These are phyloP conservation scores for Monochamus saltuarius DNA, from an alignment of 1,140 invertebrate species.

Conservation along the genomic window DNA sequence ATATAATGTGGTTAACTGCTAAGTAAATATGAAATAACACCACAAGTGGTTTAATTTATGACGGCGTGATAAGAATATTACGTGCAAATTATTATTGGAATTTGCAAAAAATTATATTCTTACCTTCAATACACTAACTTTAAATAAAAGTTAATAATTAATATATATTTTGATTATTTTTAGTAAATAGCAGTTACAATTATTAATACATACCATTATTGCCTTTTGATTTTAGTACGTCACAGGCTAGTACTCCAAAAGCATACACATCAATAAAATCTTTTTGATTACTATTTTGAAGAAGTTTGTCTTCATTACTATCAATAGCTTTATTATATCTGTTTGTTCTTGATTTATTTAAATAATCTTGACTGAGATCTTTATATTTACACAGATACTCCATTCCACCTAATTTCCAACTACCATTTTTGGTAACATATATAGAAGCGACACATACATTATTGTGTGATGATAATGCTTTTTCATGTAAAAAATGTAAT, in stretches of 20 bases:
- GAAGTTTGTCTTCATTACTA: constrained; percentile 64
- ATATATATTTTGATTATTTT: too few species aligned
- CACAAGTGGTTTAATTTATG: too few species aligned
- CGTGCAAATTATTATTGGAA: too few species aligned
- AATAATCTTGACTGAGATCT: constrained; percentile 65
- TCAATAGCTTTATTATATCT: constrained; percentile 67
- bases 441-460: constrained; percentile 78
- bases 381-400: constrained; percentile 73
- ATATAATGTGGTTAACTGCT: too few species aligned
- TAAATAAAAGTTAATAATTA: too few species aligned
- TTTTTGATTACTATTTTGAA: constrained; percentile 52
- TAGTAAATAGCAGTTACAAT: constrained; percentile 7
- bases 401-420: constrained; percentile 80
- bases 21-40: too few species aligned
- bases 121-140: too few species aligned
- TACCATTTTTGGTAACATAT: constrained; percentile 76
- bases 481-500: constrained; percentile 77
- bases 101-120: too few species aligned
- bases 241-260: constrained; percentile 76
- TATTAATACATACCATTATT: constrained; percentile 55
- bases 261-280: constrained; percentile 75
- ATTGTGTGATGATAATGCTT: constrained; percentile 75
- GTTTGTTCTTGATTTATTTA: constrained; percentile 67
- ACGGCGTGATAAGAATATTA: too few species aligned
- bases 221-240: constrained; percentile 65